Evolutionary conservation across 2,113 vertebrate genomes (phyloP).

Genomic region (Scomber japonicus): DNA sequence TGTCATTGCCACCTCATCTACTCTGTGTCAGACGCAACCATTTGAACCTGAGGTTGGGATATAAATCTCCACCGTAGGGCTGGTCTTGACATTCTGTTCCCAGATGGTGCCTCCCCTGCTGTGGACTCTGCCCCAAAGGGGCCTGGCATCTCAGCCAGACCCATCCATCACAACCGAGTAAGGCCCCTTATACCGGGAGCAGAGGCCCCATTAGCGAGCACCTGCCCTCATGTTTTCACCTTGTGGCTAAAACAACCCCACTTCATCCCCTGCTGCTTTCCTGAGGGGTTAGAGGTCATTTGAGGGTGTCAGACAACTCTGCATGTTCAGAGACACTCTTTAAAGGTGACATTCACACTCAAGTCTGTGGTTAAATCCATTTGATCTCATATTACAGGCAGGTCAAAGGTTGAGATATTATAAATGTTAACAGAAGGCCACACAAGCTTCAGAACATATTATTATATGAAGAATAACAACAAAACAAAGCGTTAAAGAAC

Average conservation of each 20-base stretch:
- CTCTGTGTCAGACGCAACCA: slow-evolving; percentile 46
- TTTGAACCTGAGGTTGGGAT: slow-evolving; percentile 72
- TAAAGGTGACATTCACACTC: slow-evolving; percentile 70
- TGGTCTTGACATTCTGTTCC: slow-evolving; percentile 77
- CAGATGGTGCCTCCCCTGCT: slow-evolving; percentile 72
- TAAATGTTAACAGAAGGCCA: slow-evolving; percentile 53
- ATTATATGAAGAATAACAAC: not conserved
- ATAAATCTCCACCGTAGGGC: slow-evolving; percentile 70
- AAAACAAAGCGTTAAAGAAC: not conserved
- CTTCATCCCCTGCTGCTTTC: slow-evolving; percentile 41
- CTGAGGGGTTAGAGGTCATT: slow-evolving; percentile 66
- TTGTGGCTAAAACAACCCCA: slow-evolving; percentile 56
- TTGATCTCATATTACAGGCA: slow-evolving; percentile 50
- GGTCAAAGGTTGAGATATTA: slow-evolving; percentile 58
- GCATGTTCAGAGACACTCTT: slow-evolving; percentile 64
- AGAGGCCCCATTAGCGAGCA: slow-evolving; percentile 62
- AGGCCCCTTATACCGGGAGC: slow-evolving; percentile 36
- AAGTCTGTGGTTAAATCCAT: slow-evolving; percentile 48
- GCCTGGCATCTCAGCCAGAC: slow-evolving; percentile 69
- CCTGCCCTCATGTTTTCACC: slow-evolving; percentile 71
- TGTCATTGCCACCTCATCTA: slow-evolving; percentile 67
- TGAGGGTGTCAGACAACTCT: slow-evolving; percentile 64
- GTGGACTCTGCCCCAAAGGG: slow-evolving; percentile 65
- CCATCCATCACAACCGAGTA: slow-evolving; percentile 73
- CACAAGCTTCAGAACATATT: slow-evolving; percentile 43